Percentiles rank a stretch among this genome's conserved stretches.
Conservation (phyloP, 1,140 invertebrate species). For the Sipha flava region DNA sequence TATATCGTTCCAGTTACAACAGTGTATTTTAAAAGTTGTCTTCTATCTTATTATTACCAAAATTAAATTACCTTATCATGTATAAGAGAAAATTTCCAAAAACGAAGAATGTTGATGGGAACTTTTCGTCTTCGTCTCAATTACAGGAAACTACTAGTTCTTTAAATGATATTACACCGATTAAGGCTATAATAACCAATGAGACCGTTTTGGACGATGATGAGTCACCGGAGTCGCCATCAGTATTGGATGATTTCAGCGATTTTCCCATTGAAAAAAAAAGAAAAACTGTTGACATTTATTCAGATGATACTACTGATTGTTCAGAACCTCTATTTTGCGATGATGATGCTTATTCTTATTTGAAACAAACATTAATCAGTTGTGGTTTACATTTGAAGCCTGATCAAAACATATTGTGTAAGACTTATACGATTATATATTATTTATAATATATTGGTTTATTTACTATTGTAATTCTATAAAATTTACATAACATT, state of each 20-base stretch:
- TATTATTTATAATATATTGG: background rate
- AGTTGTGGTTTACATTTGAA: slow-evolving; percentile 19
- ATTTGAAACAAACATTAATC: background rate
- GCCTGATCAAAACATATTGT: background rate
- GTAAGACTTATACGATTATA: background rate
- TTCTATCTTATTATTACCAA: background rate
- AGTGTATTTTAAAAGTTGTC: background rate
- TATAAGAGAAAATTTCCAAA: slow-evolving; percentile 29
- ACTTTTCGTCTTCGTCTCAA: background rate
- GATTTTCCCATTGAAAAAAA: background rate
- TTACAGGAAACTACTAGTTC: background rate
- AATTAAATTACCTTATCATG: background rate
- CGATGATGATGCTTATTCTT: background rate
- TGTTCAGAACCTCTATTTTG: background rate
- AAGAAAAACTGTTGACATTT: background rate
- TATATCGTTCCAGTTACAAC: too few relatives aligned
- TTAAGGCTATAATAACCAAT: background rate
- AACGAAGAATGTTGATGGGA: background rate
- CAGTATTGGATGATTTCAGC: background rate
- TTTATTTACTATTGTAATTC: background rate
- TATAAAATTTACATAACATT: background rate
- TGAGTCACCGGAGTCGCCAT: background rate
- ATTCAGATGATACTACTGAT: background rate
- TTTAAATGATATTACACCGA: background rate
- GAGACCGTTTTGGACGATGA: background rate